Evolutionary conservation across 2,888 invertebrate species (phyloP), one percentile per base, ranked within the genome.

Genomic region (Eristalinus sepulchralis): DNA sequence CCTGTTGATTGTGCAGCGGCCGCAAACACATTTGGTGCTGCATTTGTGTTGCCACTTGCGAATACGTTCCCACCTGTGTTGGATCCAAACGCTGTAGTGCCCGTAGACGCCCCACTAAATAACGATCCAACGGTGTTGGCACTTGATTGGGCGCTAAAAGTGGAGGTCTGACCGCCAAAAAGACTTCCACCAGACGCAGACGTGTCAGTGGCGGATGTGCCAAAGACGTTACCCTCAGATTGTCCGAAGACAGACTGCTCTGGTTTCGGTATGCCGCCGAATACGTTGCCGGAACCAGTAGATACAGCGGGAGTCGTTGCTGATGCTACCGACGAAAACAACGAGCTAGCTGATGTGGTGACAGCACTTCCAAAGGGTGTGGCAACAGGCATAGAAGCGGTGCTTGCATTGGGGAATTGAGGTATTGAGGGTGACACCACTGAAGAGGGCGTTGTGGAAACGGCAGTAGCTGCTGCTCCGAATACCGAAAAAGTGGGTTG

Each of bases 221-320:
- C 64, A 2, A 85, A 85, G 36, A 70, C 33, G 17, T 62, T 85
- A 2, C 63, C 63, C 0, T 85, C 85, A 2, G 70, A 1, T 20
- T 83, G 78, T 9, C 68, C 79, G 78, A 92, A 92, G 1, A 90
- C 89, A 0, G 90, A 89, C 31, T 89, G 89, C 31, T 91, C 91
- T 2, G 92, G 90, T 83, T 92, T 92, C 0, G 92, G 91, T 20
- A 91, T 90, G 59, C 89, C 90, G 1, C 90, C 90, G 66, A 92
- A 92, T 27, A 91, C 88, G 60, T 88, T 90, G 8, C 88, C 89
- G 13, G 88, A 67, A 33, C 24, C 60, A 1, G 53, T 17, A 0
- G 88, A 75, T 8, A 62, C 62, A 10, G 88, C 27, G 0, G 88
- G 71, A 4, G 77, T 47, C 22, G 78, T 59, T 27, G 81, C 20